phyloP scores from a whole-genome alignment of 2,113 vertebrate genomes.

The Chauna torquata region DNA sequence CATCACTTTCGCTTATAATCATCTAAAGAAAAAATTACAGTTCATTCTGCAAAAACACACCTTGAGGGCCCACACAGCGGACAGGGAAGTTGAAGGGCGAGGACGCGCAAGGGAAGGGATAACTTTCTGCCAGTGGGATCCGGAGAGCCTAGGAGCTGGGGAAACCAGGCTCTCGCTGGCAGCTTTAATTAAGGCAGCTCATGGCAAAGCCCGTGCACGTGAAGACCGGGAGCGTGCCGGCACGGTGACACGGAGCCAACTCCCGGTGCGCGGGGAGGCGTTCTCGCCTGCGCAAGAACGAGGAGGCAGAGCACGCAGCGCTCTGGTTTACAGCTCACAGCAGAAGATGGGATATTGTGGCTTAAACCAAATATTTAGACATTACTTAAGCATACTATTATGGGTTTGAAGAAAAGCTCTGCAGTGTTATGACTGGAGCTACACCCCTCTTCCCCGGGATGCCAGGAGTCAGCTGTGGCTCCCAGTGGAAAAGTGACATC shows the following conservation, averaged over 20 bases:
- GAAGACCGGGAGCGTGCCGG: not conserved
- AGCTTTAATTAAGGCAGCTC: not conserved
- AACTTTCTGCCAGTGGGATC: rapidly evolving
- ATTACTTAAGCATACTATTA: conserved; percentile 43
- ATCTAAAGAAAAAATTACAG: not conserved
- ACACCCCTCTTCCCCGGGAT: not conserved
- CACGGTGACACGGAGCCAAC: not conserved
- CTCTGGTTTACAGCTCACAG: not conserved
- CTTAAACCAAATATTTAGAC: conserved; percentile 62
- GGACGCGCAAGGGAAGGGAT: no score
- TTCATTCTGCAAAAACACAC: not conserved
- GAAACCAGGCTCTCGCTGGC: not conserved
- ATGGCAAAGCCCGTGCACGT: not conserved
- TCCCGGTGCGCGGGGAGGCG: no score
- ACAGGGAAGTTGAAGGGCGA: rapidly evolving
- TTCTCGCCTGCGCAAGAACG: no score
- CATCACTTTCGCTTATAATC: not conserved
- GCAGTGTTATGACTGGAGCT: conserved; percentile 19
- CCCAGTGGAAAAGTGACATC: not conserved
- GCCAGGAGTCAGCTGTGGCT: not conserved
- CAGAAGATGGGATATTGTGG: conserved; percentile 52
- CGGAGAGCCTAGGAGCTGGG: not conserved
- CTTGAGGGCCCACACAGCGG: not conserved
- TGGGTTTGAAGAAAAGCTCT: conserved; percentile 24
- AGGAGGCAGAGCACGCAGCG: not conserved